Base-by-base conservation (phyloP, 2,113 vertebrate genomes). In the Oreochromis niloticus region DNA sequence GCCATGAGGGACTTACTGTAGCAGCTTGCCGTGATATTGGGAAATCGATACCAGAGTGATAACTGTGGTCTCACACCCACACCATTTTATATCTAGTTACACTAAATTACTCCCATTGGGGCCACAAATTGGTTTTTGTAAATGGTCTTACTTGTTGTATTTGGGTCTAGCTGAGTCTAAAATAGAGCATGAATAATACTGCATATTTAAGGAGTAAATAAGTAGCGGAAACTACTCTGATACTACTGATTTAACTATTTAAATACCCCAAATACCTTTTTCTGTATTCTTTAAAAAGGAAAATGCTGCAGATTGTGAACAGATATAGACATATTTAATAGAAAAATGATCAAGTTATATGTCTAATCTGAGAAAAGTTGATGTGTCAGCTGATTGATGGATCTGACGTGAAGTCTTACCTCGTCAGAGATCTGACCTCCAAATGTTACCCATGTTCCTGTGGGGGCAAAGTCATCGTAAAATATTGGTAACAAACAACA, bases 391-490 rank as follows among this genome's bases (percentile, higher is more conserved):
- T 73, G 68, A 79, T 48, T 27, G 27, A 92, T 84, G 30, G 61
- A 91, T 43, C 54, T 61, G 75, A 91, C 78, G 43, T 48, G 3
- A 85, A 10, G 24, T 91, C 97, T 97, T 95, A 99, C 99, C 97
- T 99, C 99, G 3, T 99, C 99, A 88, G 98, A 98, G 95, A 99
- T 98, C 81, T 99, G 99, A 80, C 98, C 97, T 95, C 99, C 99
- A 83, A 99, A 99, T 85, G 98, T 99, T 80, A 99, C 98, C 99
- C 99, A 99, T 1, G 99, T 99, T 93, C 99, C 99, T 99, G 88
- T 88, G 90, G 95, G 90, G 43, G 24, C 78, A 90, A 95, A 14
- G 86, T 87, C 50, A 86, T 43, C 55, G 61, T 91, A 34, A 88
- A 81, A 41, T 52, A 32, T 86, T 78, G 83, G 68, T n/a, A 84